Evolutionary conservation across 2,888 invertebrate genomes (phyloP), one percentile per base, ranked within the genome.

Genomic region (Pherbina coryleti): DNA sequence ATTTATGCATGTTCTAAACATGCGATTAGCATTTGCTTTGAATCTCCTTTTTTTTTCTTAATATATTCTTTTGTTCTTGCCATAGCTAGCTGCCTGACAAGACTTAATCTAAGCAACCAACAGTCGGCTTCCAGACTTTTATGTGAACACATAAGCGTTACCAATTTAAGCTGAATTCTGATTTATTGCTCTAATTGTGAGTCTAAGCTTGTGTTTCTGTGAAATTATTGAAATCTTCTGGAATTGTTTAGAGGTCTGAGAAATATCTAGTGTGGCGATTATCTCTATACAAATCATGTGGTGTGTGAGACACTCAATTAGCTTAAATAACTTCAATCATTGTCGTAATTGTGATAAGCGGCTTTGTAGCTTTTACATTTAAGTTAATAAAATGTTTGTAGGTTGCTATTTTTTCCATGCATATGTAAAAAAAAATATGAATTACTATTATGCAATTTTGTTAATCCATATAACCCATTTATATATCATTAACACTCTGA

Each of bases 201-300:
- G n/a, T 25, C 17, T 5, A 19, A 28, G 62, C 62, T 62, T 44
- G 19, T 62, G 62, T 55, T 28, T 71, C n/a, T 44, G 44, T 11
- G 55, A 71, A 19, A 34, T 34, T 71, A 71, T 71, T 71, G 53
- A 71, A 53, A 71, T 25, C 34, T 71, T 53, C 71, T 51, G 57
- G 55, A 71, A 71, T 71, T 71, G 55, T 19, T 34, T 71, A 71
- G 11, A 19, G 22, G 8, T 22, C 22, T 55, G 55, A 19, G 55
- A 55, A 55, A 55, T 55, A 55, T 19, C n/a, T 22, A 19, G 22
- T 19, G 22, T 55, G 11, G 19, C 55, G 7, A 55, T n/a, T 17
- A 31, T 66, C 4, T 34, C 66, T 66, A 4, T 66, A 5, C n/a
- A 19, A 5, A 53, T 53, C 17, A 53, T 19, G n/a, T 53, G 7